Evolutionary conservation across 2,113 vertebrate genomes (phyloP).

Genomic region (Ploceus nigricollis): DNA sequence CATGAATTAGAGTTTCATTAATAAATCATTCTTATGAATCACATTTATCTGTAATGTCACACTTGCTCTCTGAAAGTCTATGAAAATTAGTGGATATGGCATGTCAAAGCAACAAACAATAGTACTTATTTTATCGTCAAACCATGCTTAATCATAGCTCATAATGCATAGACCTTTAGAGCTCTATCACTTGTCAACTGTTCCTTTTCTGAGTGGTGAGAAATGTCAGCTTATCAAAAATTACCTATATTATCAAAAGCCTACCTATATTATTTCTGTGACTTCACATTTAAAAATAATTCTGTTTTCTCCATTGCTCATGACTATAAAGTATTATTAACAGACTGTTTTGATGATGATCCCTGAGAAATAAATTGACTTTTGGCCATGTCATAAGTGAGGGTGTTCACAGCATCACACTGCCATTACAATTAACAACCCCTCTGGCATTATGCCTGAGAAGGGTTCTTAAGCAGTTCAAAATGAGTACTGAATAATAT

Average conservation of each 20-base stretch:
- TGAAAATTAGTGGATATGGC: not conserved
- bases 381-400: not conserved
- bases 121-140: not conserved
- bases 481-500: not conserved
- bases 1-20: not conserved
- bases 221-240: not conserved
- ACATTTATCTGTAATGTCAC: not conserved
- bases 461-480: not conserved
- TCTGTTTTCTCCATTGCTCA: not conserved
- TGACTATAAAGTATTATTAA: not conserved
- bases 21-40: not conserved
- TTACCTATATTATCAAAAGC: not conserved
- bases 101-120: not conserved
- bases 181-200: accelerated
- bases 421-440: not conserved
- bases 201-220: not conserved
- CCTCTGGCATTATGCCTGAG: not conserved
- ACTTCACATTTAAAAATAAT: not conserved
- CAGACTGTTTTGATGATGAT: not conserved
- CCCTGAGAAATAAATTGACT: not conserved
- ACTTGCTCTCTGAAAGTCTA: not conserved
- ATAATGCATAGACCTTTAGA: not conserved
- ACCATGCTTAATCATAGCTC: not conserved
- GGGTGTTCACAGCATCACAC: not conserved
- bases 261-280: not conserved